These are phyloP conservation scores for Heterotis niloticus DNA, from an alignment of 2,113 vertebrate species.

Conservation along the genomic window DNA sequence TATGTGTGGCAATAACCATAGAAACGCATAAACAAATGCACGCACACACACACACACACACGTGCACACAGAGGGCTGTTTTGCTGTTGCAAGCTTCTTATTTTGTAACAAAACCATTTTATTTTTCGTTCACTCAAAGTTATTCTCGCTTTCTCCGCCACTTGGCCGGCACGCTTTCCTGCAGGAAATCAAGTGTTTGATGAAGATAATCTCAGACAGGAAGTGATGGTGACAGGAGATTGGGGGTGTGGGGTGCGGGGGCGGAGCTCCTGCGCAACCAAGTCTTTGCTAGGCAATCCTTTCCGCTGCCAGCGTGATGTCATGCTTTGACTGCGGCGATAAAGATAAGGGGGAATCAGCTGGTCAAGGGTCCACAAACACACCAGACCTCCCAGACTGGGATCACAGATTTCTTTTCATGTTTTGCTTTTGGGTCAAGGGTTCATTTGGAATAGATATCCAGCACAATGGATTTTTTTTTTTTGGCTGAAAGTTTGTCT, in stretches of 20 bases:
- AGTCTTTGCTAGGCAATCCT: slow-evolving; percentile 30
- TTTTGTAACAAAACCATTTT: slow-evolving; percentile 6
- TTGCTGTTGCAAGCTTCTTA: background rate
- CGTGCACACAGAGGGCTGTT: slow-evolving; percentile 15
- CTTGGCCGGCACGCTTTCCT: slow-evolving; percentile 55
- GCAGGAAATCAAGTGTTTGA: slow-evolving; percentile 70
- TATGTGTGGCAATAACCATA: slow-evolving; percentile 40
- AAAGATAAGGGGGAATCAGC: slow-evolving; percentile 62
- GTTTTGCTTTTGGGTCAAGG: slow-evolving; percentile 48
- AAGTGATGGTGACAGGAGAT: slow-evolving; percentile 66
- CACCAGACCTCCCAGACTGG: slow-evolving; percentile 47
- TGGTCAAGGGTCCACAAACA: slow-evolving; percentile 68
- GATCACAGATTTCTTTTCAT: slow-evolving; percentile 63
- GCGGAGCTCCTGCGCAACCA: slow-evolving; percentile 49
- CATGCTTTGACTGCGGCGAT: slow-evolving; percentile 59
- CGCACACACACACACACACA: slow-evolving; percentile 26
- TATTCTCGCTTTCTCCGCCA: slow-evolving; percentile 35
- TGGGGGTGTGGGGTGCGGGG: slow-evolving; percentile 52
- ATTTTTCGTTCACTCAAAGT: slow-evolving; percentile 14
- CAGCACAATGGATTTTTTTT: slow-evolving; percentile 43
- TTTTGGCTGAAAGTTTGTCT: too few species aligned
- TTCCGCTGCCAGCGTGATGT: slow-evolving; percentile 54
- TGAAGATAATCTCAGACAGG: slow-evolving; percentile 73
- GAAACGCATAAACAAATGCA: slow-evolving; percentile 45
- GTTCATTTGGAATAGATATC: slow-evolving; percentile 57